Percentiles rank a stretch among this genome's conserved stretches.
Conservation (phyloP, 2,113 vertebrate genomes). For the Oriolus oriolus region DNA sequence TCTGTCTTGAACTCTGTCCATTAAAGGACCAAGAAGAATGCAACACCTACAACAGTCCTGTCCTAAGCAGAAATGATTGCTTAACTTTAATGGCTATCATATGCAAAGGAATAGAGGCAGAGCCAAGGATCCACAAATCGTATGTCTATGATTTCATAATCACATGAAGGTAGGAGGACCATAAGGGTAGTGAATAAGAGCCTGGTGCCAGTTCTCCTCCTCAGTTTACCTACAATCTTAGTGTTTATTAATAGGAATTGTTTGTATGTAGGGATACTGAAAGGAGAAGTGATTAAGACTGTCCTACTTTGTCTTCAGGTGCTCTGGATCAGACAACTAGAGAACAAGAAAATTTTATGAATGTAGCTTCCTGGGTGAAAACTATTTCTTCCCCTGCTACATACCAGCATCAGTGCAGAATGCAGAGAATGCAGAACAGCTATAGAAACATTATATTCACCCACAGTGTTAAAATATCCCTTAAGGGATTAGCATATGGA, state of each 20-base stretch:
- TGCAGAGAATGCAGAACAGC: not conserved
- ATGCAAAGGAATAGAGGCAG: not conserved
- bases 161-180: not conserved
- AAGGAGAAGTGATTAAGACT: not conserved
- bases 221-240: not conserved
- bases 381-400: not conserved
- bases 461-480: not conserved
- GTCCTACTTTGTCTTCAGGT: not conserved
- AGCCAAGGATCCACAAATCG: not conserved
- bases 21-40: not conserved
- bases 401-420: not conserved
- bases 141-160: not conserved
- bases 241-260: not conserved
- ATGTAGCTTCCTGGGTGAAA: not conserved
- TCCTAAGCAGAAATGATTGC: not conserved
- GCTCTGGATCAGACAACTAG: not conserved
- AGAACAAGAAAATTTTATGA: not conserved
- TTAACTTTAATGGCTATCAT: not conserved
- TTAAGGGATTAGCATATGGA: not conserved
- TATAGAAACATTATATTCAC: not conserved
- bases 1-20: not conserved
- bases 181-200: not conserved
- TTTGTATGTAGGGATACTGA: not conserved
- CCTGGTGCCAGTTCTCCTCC: not conserved
- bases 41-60: not conserved